Conservation (phyloP, 2,797 vertebrate species). For the Pelobates cultripes region DNA sequence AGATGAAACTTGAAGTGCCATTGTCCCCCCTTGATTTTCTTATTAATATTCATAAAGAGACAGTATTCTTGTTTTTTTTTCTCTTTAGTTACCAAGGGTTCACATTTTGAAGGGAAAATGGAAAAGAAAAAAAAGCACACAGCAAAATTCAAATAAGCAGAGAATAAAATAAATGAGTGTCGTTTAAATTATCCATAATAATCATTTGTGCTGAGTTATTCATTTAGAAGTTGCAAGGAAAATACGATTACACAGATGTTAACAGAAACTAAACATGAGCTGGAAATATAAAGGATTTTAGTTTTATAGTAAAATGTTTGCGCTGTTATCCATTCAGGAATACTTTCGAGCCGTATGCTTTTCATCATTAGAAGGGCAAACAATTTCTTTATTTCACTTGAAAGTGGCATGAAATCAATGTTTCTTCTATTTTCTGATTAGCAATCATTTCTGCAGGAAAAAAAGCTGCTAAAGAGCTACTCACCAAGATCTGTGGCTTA, state of each 20-base stretch:
- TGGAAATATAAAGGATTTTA: conserved; percentile 55
- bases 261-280: conserved; percentile 56
- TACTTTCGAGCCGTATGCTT: conserved; percentile 43
- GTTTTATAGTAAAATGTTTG: conserved; percentile 54
- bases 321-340: conserved; percentile 36
- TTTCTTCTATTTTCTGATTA: conserved; percentile 54
- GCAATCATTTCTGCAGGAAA: conserved; percentile 39
- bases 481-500: conserved; percentile 26
- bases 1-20: conserved; percentile 91
- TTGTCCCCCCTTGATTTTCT: conserved; percentile 78
- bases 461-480: conserved; percentile 26
- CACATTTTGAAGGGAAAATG: conserved; percentile 66
- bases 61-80: conserved; percentile 66
- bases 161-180: conserved; percentile 63
- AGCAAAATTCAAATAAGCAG: conserved; percentile 58
- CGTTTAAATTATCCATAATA: conserved; percentile 63
- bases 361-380: conserved; percentile 50
- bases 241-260: conserved; percentile 58
- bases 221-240: conserved; percentile 56
- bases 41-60: conserved; percentile 80
- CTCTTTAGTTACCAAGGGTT: conserved; percentile 59
- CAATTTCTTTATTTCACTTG: conserved; percentile 49
- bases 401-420: conserved; percentile 51
- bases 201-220: conserved; percentile 57
- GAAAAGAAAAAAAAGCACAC: conserved; percentile 63